Base-by-base conservation (phyloP, 2,113 vertebrate species). In the Shinisaurus crocodilurus region DNA sequence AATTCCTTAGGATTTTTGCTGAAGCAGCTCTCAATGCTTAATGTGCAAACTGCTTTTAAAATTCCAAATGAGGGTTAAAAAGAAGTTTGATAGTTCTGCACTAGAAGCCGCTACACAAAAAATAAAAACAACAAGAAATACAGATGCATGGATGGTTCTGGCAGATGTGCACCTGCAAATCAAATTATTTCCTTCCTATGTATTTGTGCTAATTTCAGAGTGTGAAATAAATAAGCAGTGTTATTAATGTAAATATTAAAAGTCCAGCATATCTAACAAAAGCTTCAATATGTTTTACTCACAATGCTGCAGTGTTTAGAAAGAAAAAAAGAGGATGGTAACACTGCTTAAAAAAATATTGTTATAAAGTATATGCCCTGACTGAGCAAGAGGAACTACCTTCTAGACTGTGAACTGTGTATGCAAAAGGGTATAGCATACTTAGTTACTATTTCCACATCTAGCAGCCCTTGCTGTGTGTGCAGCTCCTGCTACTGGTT, bases 301-400 rank as follows among this genome's bases (percentile, higher is more conserved):
- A 91, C 20, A 90, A 29, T 54, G 6, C 72, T 93, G 15, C 88
- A 40, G 86, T 54, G 72, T 88, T 91, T 82, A 79, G 92, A 80
- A 94, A 93, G n/a, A 40, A 94, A 20, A 88, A 76, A 91, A 93
- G 79, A 8, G 60, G 50, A 84, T 92, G 88, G 77, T 70, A 70
- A 67, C 63, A 4, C 25, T 67, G 20, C 94, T 76, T 82, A 85
- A 81, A 93, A 90, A 25, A 50, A 13, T 29, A 3, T 13, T 6
- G 6, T 40, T 67, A 48, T 67, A 83, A 84, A 43, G 54, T 77
- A 76, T 50, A 50, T 48, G 6, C 43, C 7, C 57, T 37, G 7
- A 65, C 29, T n/a, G 54, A 82, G 45, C 40, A 67, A 67, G 60
- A 67, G 34, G 25, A 5, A 37, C 9, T 5, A 63, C 50, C 75